Evolutionary conservation across 2,797 vertebrate species (phyloP).

Genomic region (Odontamblyopus rebecca): DNA sequence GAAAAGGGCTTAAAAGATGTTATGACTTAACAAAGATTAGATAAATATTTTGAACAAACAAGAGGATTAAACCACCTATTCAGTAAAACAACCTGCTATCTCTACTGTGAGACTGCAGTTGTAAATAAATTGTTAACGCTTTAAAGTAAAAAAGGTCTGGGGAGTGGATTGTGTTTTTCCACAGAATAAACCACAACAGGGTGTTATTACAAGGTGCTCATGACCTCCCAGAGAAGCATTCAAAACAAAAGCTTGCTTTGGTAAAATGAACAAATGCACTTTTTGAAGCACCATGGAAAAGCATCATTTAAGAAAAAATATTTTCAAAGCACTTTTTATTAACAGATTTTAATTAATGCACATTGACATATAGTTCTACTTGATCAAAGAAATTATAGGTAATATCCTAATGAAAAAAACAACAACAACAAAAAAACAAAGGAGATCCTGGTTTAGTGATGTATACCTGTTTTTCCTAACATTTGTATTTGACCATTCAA

Average conservation of each 20-base stretch:
- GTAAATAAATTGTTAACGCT: not conserved
- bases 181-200: not conserved
- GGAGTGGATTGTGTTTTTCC: not conserved
- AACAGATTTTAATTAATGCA: not conserved
- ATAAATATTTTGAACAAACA: conserved; percentile 12
- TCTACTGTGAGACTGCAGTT: not conserved
- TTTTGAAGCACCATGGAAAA: not conserved
- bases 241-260: not conserved
- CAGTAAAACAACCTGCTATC: conserved; percentile 2
- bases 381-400: not conserved
- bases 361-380: not conserved
- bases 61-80: conserved; percentile 4
- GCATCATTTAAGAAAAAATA: not conserved
- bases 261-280: not conserved
- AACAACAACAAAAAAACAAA: not conserved
- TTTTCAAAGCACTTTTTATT: not conserved
- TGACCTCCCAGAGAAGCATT: not conserved
- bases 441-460: not conserved
- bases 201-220: not conserved
- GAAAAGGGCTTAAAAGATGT: conserved; percentile 7
- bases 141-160: not conserved
- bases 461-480: not conserved
- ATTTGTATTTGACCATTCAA: not conserved
- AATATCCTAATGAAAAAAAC: not conserved
- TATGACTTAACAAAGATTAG: not conserved